Base-by-base conservation (phyloP, 2,888 invertebrate species). In the Oligia latruncula region DNA sequence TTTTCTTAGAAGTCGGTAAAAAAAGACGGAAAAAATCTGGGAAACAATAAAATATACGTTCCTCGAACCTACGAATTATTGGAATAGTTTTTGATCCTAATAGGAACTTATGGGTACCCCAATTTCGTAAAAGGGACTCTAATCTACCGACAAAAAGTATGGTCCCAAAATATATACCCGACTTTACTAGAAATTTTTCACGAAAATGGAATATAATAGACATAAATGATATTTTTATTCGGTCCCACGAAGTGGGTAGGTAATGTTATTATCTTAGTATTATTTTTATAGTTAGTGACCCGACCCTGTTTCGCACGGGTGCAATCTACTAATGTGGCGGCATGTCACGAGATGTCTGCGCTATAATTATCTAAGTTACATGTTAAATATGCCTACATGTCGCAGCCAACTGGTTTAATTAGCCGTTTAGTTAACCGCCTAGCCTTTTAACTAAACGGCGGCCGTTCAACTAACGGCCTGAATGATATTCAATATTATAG, bases 111-210 rank as follows among this genome's bases (percentile, higher is more conserved):
- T 75, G 82, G 52, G 62, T 71, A 46, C 55, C 68, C 67, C 78
- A 86, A 80, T 82, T 78, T 71, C 29, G 68, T 49, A 77, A 79
- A 85, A 83, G 71, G 72, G 77, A 60, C 73, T n/a, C 66, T 76
- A 87, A 80, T 77, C 70, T 86, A 66, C 8, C 64, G 70, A 78
- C 40, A 2, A 43, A 78, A 74, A 72, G 66, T 83, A 75, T 64
- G 60, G 40, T 58, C 76, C 64, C 76, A 83, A 46, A 9, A 43
- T 83, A 79, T 74, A 66, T 74, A 68, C 46, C 58, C 58, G 60
- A 64, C 15, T 40, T 58, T 20, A 55, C 66, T 67, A 65, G 64
- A 71, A 62, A 58, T 64, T 35, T 78, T 71, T 43, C 8, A 52
- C 55, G 73, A 62, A 75, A 72, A 83, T 68, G 64, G 60, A 65